These are phyloP conservation scores for Pteropus rufus DNA, from an alignment of 2,797 vertebrate species.

Conservation along the genomic window DNA sequence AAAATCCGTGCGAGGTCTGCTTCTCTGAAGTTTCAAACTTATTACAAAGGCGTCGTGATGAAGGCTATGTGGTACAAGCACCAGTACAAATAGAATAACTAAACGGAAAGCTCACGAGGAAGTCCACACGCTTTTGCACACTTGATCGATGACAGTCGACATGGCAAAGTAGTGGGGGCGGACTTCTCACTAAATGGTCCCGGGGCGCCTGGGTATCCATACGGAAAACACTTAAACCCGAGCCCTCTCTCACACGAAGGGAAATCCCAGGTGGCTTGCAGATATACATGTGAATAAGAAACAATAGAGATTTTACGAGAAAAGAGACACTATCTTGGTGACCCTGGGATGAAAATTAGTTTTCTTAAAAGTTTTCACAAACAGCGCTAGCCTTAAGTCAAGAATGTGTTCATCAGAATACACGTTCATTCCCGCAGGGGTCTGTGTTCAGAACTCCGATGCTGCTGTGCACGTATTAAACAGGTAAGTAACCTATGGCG, in stretches of 20 bases:
- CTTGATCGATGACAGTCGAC: rapidly evolving
- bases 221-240: background rate
- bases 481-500: rapidly evolving
- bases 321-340: background rate
- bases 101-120: too few species aligned
- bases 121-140: background rate
- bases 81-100: too few species aligned
- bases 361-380: background rate
- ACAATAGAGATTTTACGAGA: background rate
- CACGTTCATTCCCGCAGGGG: background rate
- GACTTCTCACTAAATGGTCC: background rate
- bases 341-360: background rate
- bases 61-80: too few species aligned
- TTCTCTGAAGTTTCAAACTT: background rate
- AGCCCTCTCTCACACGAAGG: background rate
- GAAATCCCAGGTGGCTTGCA: background rate
- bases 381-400: too few species aligned
- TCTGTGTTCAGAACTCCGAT: background rate
- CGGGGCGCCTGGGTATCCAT: background rate
- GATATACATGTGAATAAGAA: background rate
- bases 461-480: rapidly evolving
- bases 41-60: rapidly evolving
- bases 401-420: background rate
- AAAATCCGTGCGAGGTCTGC: background rate
- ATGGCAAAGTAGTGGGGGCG: background rate